These are phyloP conservation scores for Podarcis cretensis DNA, from an alignment of 2,113 vertebrate genomes.

Conservation along the genomic window DNA sequence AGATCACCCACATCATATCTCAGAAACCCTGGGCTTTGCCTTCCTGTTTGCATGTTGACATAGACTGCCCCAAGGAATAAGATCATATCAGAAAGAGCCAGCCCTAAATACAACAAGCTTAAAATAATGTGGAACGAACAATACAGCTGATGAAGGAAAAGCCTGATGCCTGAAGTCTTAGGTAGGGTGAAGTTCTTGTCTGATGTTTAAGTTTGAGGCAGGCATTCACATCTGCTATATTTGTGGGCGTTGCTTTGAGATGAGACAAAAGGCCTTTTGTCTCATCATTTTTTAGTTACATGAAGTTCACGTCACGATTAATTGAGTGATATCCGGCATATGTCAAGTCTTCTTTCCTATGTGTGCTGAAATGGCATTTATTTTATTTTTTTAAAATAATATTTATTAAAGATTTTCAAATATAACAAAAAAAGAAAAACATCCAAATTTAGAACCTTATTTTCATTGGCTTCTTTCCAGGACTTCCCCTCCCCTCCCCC, in stretches of 20 bases:
- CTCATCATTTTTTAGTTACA: background rate
- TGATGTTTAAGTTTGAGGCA: background rate
- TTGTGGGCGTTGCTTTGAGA: background rate
- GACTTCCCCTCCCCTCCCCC: too few species aligned
- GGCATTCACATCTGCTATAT: background rate
- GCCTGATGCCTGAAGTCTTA: background rate
- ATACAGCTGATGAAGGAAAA: background rate
- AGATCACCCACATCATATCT: background rate
- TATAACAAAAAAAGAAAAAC: too few species aligned
- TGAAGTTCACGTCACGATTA: background rate
- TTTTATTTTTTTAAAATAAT: too few species aligned
- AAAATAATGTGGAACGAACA: background rate
- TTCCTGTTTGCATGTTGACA: background rate
- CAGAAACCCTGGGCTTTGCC: background rate
- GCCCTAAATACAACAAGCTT: background rate
- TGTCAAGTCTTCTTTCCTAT: background rate
- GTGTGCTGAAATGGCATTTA: background rate
- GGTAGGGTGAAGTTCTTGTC: background rate
- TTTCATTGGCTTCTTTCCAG: too few species aligned
- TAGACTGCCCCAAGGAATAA: background rate
- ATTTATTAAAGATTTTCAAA: too few species aligned
- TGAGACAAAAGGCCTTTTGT: slow-evolving; percentile 13
- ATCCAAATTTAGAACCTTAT: too few species aligned
- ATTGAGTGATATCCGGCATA: background rate
- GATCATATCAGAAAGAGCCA: background rate